phyloP scores from a whole-genome alignment of 2,797 vertebrate species.

The Mus minutoides region DNA sequence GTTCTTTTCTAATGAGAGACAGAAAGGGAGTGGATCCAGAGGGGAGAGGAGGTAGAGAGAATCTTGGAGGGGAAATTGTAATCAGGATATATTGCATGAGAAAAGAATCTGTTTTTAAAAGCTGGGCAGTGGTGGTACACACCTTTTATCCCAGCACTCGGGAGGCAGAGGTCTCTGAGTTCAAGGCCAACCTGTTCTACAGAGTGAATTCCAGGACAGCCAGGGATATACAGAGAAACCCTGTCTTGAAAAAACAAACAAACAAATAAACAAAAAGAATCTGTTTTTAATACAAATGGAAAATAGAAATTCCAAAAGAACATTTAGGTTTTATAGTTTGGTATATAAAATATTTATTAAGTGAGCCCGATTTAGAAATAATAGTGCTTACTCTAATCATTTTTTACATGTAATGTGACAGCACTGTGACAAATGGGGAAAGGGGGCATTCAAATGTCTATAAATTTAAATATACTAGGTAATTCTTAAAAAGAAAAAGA shows the following conservation, averaged over 20 bases:
- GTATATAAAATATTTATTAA: not conserved
- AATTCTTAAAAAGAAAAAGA: not conserved
- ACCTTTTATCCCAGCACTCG: no score
- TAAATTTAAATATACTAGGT: not conserved
- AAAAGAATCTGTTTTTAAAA: not conserved
- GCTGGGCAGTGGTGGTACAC: no score
- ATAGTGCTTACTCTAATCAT: not conserved
- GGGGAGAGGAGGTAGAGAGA: not conserved
- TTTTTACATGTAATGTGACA: not conserved
- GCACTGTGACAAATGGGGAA: not conserved
- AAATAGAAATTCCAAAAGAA: not conserved
- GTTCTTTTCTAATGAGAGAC: not conserved
- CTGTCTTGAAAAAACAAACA: no score
- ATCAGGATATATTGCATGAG: not conserved
- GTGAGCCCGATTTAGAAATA: not conserved
- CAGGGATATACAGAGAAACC: no score
- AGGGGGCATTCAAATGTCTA: not conserved
- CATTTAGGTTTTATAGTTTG: not conserved
- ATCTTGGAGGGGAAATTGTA: not conserved
- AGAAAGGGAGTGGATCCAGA: not conserved
- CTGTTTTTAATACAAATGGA: not conserved
- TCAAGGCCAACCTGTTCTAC: no score
- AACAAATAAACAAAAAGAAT: no score
- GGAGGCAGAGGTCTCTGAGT: no score
- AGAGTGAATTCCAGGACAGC: no score